These are phyloP conservation scores for Agrypnus murinus DNA, from an alignment of 2,888 invertebrate species.

Conservation along the genomic window DNA sequence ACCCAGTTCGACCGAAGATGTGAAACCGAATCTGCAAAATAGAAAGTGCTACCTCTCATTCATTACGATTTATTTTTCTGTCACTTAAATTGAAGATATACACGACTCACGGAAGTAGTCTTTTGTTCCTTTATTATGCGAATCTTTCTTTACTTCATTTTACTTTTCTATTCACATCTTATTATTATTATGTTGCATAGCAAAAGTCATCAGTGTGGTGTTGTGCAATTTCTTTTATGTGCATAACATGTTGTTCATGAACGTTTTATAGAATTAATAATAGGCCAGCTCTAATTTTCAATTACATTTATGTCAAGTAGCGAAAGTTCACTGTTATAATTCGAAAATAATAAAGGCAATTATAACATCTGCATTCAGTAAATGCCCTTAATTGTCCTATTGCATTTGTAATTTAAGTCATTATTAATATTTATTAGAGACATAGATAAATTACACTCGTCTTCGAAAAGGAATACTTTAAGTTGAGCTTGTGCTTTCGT, in stretches of 20 bases:
- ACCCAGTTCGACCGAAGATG: slow-evolving; percentile 56
- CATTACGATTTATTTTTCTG: slow-evolving; percentile 59
- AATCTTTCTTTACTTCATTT: slow-evolving; percentile 29
- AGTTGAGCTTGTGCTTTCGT: too few species aligned
- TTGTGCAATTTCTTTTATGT: slow-evolving; percentile 22
- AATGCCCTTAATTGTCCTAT: slow-evolving; percentile 10
- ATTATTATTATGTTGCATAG: background rate
- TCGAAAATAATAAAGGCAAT: slow-evolving; percentile 39
- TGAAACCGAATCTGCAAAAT: slow-evolving; percentile 59
- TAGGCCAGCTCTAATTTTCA: slow-evolving; percentile 24
- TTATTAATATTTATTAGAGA: slow-evolving; percentile 10
- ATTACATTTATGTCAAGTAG: slow-evolving; percentile 13
- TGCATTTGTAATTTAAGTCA: background rate
- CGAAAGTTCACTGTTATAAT: slow-evolving; percentile 36
- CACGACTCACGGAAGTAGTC: slow-evolving; percentile 53
- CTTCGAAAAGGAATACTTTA: too few species aligned
- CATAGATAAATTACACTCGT: background rate
- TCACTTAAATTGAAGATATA: slow-evolving; percentile 56
- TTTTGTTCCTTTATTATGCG: slow-evolving; percentile 52
- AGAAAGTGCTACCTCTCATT: slow-evolving; percentile 62
- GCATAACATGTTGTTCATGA: slow-evolving; percentile 6
- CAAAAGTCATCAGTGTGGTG: background rate
- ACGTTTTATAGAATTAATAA: slow-evolving; percentile 2
- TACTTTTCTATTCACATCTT: slow-evolving; percentile 25
- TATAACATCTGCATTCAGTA: slow-evolving; percentile 27